Evolutionary conservation across 2,888 invertebrate genomes (phyloP).

Genomic region (Dynastes tityus): DNA sequence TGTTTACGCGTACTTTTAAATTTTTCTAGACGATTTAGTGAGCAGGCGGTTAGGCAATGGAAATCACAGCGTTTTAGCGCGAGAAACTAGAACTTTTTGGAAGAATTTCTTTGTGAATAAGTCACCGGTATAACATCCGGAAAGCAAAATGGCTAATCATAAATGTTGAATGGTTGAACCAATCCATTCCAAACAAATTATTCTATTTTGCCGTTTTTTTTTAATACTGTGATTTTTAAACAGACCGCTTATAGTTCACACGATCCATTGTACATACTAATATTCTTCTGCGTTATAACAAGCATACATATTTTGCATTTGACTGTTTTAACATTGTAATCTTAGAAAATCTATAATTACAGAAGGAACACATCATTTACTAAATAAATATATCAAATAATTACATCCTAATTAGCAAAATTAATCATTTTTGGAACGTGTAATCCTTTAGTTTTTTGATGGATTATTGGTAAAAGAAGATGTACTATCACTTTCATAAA

Average conservation of each 20-base stretch:
- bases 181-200: slow-evolving; percentile 62
- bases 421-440: too few species aligned
- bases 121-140: slow-evolving; percentile 52
- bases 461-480: too few species aligned
- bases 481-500: too few species aligned
- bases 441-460: too few species aligned
- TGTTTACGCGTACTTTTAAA: slow-evolving; percentile 29
- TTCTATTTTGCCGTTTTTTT: slow-evolving; percentile 62
- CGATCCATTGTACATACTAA: slow-evolving; percentile 25
- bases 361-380: too few species aligned
- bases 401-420: too few species aligned
- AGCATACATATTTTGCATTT: too few species aligned
- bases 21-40: neutral
- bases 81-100: slow-evolving; percentile 5
- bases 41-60: neutral
- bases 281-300: neutral
- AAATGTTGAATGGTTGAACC: slow-evolving; percentile 58
- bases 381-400: too few species aligned
- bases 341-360: too few species aligned
- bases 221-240: slow-evolving; percentile 63
- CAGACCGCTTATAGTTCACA: slow-evolving; percentile 46
- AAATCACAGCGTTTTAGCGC: slow-evolving; percentile 7
- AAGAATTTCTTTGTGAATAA: slow-evolving; percentile 22
- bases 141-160: slow-evolving; percentile 65
- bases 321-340: too few species aligned